Evolutionary conservation across 2,797 vertebrate genomes (phyloP), one percentile per base, ranked within the genome.

Genomic region (Serranus cabrilla): DNA sequence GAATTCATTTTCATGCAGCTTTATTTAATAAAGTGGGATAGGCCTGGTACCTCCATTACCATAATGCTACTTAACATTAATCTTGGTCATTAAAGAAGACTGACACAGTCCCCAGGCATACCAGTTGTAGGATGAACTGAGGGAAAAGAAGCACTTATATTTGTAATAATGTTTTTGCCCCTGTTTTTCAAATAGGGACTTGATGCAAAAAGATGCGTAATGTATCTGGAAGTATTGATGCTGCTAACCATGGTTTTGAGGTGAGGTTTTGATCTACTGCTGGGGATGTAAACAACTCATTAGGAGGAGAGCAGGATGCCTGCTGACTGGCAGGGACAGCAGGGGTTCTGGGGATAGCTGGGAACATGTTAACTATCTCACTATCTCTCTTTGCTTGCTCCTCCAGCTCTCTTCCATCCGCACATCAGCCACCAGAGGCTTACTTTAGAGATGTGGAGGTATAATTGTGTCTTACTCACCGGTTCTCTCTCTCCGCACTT

Each of bases 21-120:
- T 95, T 95, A 94, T 94, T 96, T 93, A 96, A 95, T 96, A 96
- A 96, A 95, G 94, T 93, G 87, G 87, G 95, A 90, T 92, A 86
- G 94, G 85, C 76, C 74, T 83, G 83, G 90, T 93, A 87, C 84
- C 90, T 75, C 90, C 92, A 94, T 95, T 95, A 96, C 56, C 89
- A 93, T 92, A 94, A 91, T 95, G 87, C 87, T 94, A 85, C 91
- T 94, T 91, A 90, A 94, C 93, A 95, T 93, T 95, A 96, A 96
- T 96, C 89, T 82, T 74, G 87, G 92, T 88, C 90, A 94, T 96
- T 95, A 95, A 72, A 91, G 84, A 78, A 92, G 84, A 89, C 88
- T 95, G 91, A 90, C 94, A 91, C 94, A 90, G 87, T 94, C 91
- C 91, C 80, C 83, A 82, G 89, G 85, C 87, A 66, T 82, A 65